phyloP scores from a whole-genome alignment of 1,140 invertebrate species.

The Trachelipus rathkii region DNA sequence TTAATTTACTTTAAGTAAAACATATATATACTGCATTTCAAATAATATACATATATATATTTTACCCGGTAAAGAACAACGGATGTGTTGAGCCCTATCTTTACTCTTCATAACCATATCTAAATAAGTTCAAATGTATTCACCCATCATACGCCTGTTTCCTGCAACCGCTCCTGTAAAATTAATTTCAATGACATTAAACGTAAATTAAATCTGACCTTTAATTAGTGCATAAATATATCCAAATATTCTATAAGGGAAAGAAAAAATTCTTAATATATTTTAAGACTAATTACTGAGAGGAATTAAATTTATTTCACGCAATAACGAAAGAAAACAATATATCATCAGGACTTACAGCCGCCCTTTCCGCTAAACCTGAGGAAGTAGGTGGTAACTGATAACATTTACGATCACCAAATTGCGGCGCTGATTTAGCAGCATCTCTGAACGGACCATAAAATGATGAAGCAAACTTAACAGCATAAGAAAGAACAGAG shows the following conservation, averaged over 20 bases:
- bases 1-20: too few species aligned
- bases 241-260: too few species aligned
- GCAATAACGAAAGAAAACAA: neutral
- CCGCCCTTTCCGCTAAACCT: conserved; percentile 80
- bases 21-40: too few species aligned
- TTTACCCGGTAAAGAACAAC: conserved; percentile 81
- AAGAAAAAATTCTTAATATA: too few species aligned
- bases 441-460: conserved; percentile 96
- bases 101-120: conserved; percentile 88
- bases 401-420: conserved; percentile 86
- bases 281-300: conserved; percentile 36
- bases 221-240: too few species aligned
- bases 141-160: conserved; percentile 94
- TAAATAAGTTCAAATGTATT: conserved; percentile 87
- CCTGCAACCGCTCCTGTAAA: conserved; percentile 73
- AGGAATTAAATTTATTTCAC: neutral
- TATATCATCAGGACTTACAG: conserved; percentile 56
- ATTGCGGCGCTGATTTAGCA: conserved; percentile 81
- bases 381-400: conserved; percentile 82
- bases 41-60: too few species aligned
- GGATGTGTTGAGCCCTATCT: conserved; percentile 77
- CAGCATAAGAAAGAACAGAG: conserved; percentile 84
- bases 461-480: conserved; percentile 91
- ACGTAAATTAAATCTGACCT: neutral
- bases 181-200: neutral